Percentiles rank a stretch among this genome's conserved stretches.
Conservation (phyloP, 2,113 vertebrate genomes). For the Hippocampus comes region DNA sequence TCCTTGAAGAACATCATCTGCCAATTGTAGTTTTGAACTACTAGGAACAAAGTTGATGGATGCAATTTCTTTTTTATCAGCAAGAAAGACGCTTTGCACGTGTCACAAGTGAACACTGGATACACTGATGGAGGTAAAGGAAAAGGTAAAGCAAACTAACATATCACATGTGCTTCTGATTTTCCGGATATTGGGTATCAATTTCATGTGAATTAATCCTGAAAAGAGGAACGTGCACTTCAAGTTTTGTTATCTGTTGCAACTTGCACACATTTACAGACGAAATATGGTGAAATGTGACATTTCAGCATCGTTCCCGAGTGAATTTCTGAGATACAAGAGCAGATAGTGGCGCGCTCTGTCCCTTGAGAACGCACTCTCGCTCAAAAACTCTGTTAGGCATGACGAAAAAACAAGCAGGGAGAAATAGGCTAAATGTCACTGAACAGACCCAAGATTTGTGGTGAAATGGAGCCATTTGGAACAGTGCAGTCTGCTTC, state of each 20-base stretch:
- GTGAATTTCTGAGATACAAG: background rate
- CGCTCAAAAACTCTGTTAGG: background rate
- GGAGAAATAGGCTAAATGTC: slow-evolving; percentile 6
- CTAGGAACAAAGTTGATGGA: no score
- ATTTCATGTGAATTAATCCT: background rate
- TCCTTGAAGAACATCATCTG: background rate
- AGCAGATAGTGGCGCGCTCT: background rate
- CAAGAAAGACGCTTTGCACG: no score
- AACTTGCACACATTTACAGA: background rate
- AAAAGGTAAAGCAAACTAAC: background rate
- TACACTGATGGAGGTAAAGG: background rate
- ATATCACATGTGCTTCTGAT: background rate
- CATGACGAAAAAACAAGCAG: background rate
- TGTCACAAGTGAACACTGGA: background rate
- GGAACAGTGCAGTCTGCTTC: background rate
- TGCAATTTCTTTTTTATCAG: no score
- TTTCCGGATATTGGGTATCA: background rate
- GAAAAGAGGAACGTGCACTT: background rate
- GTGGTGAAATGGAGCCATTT: background rate
- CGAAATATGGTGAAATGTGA: background rate
- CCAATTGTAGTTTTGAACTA: background rate
- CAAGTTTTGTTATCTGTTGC: background rate
- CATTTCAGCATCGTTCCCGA: background rate
- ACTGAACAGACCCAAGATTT: background rate
- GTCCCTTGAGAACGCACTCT: background rate